Percentiles rank a stretch among this genome's conserved stretches.
phyloP scores from a whole-genome alignment of 2,888 invertebrate species.

The Pherbina coryleti region DNA sequence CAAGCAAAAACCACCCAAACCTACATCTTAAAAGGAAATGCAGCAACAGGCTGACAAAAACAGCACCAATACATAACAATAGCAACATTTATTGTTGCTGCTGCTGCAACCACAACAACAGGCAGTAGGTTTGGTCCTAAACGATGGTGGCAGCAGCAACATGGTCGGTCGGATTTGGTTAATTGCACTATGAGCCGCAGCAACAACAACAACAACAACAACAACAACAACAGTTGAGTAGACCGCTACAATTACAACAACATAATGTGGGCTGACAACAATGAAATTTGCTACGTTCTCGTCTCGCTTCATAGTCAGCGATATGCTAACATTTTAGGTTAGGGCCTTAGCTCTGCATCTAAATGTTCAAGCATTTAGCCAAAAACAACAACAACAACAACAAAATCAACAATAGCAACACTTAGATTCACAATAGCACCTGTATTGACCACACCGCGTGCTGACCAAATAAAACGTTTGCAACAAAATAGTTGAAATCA shows the following conservation, averaged over 20 bases:
- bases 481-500: conserved; percentile 46
- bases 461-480: conserved; percentile 18
- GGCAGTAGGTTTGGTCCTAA: background rate
- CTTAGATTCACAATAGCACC: conserved; percentile 37
- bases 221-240: background rate
- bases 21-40: background rate
- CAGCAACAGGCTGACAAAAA: too few relatives aligned
- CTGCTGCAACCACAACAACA: background rate
- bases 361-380: background rate
- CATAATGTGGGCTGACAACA: too few relatives aligned
- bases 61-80: background rate
- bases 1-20: background rate
- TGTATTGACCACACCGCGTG: conserved; percentile 6
- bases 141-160: background rate
- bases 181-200: background rate
- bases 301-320: too few relatives aligned
- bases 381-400: conserved; percentile 18
- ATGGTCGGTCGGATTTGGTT: background rate
- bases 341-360: background rate
- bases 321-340: too few relatives aligned
- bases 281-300: too few relatives aligned
- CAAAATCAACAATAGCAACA: conserved; percentile 43
- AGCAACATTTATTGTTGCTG: background rate
- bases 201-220: background rate
- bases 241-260: background rate